A percentile compares a stretch with the other conserved stretches of the same genome.
These are phyloP conservation scores for Gadopsis bispinosus DNA, from an alignment of 2,797 vertebrate species.

Conservation along the genomic window DNA sequence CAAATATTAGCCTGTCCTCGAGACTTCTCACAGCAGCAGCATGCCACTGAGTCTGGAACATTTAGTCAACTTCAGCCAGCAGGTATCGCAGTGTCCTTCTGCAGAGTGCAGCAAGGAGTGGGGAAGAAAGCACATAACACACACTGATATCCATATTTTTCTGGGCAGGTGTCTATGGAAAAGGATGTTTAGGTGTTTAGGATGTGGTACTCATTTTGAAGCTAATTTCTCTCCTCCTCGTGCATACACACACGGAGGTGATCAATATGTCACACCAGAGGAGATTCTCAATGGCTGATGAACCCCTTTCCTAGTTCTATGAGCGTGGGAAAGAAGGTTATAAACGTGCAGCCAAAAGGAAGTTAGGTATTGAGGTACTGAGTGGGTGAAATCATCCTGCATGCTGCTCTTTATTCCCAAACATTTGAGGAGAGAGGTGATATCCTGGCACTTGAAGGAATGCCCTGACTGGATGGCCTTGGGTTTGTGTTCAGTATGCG, in stretches of 20 bases:
- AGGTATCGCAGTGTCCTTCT: conserved; percentile 35
- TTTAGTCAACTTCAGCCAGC: conserved; percentile 41
- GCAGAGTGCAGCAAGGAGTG: conserved; percentile 23
- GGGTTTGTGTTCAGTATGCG: conserved; percentile 41
- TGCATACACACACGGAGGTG: not conserved
- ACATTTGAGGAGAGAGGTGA: conserved; percentile 24
- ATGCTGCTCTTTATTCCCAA: conserved; percentile 36
- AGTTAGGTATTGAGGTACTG: conserved; percentile 7
- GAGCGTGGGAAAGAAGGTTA: conserved; percentile 10
- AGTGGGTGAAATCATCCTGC: conserved; percentile 37
- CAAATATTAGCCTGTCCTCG: conserved; percentile 49
- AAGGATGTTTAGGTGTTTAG: not conserved
- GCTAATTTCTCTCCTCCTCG: not conserved
- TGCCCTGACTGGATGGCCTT: conserved; percentile 19
- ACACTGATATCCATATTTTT: conserved; percentile 31
- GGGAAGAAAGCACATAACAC: conserved; percentile 17
- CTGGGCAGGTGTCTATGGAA: conserved; percentile 1
- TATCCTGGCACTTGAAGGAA: conserved; percentile 37
- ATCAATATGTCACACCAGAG: conserved; percentile 36
- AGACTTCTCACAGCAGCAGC: conserved; percentile 40
- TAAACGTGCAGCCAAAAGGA: conserved; percentile 5
- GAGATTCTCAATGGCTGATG: conserved; percentile 18
- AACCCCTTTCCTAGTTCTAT: not conserved
- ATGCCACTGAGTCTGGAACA: conserved; percentile 34
- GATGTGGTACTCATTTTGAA: conserved; percentile 4